phyloP scores from a whole-genome alignment of 2,113 vertebrate species.

The Rutilus rutilus region DNA sequence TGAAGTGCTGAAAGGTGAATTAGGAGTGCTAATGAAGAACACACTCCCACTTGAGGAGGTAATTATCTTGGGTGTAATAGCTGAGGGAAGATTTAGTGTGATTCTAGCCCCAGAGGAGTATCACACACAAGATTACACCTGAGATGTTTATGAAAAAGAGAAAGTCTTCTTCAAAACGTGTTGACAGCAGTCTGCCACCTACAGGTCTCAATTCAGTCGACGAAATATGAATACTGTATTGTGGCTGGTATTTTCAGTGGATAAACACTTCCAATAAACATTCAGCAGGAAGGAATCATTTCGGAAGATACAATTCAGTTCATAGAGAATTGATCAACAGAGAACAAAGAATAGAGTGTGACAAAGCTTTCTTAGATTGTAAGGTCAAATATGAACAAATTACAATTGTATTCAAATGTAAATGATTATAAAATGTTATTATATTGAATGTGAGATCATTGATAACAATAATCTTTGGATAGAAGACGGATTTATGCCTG shows the following conservation, averaged over 20 bases:
- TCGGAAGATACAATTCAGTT: neutral
- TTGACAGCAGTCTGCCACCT: slow-evolving; percentile 61
- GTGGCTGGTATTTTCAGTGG: neutral
- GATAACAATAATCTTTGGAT: neutral
- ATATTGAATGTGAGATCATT: neutral
- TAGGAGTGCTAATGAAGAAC: slow-evolving; percentile 78
- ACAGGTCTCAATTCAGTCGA: slow-evolving; percentile 31
- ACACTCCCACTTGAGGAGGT: slow-evolving; percentile 70
- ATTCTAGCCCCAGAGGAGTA: slow-evolving; percentile 64
- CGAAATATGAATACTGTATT: slow-evolving; percentile 10
- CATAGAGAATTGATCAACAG: too few species aligned
- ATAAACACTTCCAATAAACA: neutral
- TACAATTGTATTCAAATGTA: neutral
- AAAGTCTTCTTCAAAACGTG: slow-evolving; percentile 54
- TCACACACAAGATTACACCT: slow-evolving; percentile 67
- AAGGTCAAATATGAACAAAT: neutral
- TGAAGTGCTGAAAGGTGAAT: slow-evolving; percentile 74
- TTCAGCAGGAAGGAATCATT: neutral
- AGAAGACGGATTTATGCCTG: neutral
- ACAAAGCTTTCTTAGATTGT: neutral
- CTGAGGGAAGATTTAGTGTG: slow-evolving; percentile 65
- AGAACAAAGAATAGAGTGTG: neutral
- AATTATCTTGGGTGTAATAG: slow-evolving; percentile 73
- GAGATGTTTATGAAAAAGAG: slow-evolving; percentile 61
- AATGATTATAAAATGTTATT: neutral